Evolutionary conservation across 2,113 vertebrate species (phyloP).

Genomic region (Tyto alba): DNA sequence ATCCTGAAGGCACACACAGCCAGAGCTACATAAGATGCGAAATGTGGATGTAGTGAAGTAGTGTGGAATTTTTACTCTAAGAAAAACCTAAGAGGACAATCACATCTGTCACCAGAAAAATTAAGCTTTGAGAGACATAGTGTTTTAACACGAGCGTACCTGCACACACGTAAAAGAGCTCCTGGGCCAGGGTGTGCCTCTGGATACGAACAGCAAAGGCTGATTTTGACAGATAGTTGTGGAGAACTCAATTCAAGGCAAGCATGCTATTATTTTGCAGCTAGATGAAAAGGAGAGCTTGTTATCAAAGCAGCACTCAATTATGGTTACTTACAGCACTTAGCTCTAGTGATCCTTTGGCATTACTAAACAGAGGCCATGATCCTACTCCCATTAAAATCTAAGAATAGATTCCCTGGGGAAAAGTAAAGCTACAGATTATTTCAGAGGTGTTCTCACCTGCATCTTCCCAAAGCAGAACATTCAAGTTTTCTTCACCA

Average conservation of each 20-base stretch:
- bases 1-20: background rate
- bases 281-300: background rate
- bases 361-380: background rate
- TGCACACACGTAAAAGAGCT: background rate
- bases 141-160: fast-evolving
- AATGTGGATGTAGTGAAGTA: background rate
- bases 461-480: background rate
- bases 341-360: background rate
- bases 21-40: background rate
- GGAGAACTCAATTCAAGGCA: too few species aligned
- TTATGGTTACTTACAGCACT: background rate
- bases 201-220: background rate
- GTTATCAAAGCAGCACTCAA: background rate
- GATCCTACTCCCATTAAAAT: background rate
- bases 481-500: background rate
- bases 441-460: background rate
- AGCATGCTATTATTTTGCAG: background rate
- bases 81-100: background rate
- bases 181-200: background rate
- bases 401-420: background rate
- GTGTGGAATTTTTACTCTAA: background rate
- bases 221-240: too few species aligned
- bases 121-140: background rate
- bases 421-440: background rate
- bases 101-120: background rate